phyloP scores from a whole-genome alignment of 1,140 invertebrate genomes.

The Platorchestia sp. region DNA sequence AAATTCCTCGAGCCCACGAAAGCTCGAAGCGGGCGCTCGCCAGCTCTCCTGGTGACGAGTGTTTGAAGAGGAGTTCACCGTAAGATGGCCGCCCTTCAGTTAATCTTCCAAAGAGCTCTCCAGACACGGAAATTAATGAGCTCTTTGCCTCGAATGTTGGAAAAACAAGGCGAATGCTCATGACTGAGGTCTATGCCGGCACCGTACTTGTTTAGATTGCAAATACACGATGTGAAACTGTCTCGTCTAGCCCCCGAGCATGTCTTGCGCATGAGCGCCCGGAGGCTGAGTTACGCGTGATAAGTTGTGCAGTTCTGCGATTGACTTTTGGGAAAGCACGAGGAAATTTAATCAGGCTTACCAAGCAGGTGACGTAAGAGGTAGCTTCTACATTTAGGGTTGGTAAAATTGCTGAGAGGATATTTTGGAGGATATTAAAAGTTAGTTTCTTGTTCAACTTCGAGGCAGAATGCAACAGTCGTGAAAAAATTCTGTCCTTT shows the following conservation, averaged over 20 bases:
- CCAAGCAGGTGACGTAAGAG: neutral
- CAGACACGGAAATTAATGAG: constrained; percentile 33
- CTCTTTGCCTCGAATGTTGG: neutral
- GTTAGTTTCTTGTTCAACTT: neutral
- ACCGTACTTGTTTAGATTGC: neutral
- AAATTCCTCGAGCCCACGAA: neutral
- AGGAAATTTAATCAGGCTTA: neutral
- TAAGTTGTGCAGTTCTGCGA: neutral
- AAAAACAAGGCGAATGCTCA: neutral
- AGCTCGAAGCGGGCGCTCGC: neutral
- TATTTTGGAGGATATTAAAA: neutral
- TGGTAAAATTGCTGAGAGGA: neutral
- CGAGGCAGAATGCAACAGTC: neutral
- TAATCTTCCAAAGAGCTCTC: constrained; percentile 35
- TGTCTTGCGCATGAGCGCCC: neutral
- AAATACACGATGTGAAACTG: neutral
- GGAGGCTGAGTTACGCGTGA: neutral
- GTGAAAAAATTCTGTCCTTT: neutral
- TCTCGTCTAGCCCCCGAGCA: neutral
- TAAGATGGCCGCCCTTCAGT: constrained; percentile 21
- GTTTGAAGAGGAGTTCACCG: neutral
- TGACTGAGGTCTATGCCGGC: neutral
- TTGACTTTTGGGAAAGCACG: neutral
- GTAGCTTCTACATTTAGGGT: neutral
- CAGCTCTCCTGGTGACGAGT: neutral